These are phyloP conservation scores for Trichonephila clavipes DNA, from an alignment of 1,140 invertebrate genomes.

Conservation along the genomic window DNA sequence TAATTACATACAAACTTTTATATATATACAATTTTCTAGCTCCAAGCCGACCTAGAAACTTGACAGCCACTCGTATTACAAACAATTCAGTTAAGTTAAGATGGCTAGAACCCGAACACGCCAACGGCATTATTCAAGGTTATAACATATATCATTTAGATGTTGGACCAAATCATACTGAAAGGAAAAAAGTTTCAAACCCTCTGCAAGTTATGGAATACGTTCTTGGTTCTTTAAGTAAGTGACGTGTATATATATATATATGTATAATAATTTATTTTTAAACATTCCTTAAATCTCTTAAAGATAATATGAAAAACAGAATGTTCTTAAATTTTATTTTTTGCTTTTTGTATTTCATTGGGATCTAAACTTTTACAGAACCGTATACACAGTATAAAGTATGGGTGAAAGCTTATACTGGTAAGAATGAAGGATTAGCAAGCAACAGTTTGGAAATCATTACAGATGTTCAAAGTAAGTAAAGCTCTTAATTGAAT, in stretches of 20 bases:
- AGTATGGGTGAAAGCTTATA: slow-evolving; percentile 91
- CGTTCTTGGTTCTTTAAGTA: slow-evolving; percentile 77
- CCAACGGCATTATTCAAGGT: slow-evolving; percentile 83
- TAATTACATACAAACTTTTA: background rate
- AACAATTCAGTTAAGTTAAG: slow-evolving; percentile 88
- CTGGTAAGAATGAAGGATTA: slow-evolving; percentile 87
- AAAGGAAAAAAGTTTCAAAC: slow-evolving; percentile 74
- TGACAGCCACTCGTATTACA: slow-evolving; percentile 88
- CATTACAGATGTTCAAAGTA: slow-evolving; percentile 87
- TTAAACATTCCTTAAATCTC: background rate
- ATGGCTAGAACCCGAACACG: slow-evolving; percentile 88
- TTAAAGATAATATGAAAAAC: too few relatives aligned
- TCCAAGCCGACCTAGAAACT: slow-evolving; percentile 90
- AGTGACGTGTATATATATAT: too few relatives aligned
- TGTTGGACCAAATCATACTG: slow-evolving; percentile 77
- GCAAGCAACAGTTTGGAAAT: slow-evolving; percentile 87
- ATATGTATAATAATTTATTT: too few relatives aligned
- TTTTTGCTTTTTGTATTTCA: background rate
- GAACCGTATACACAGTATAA: slow-evolving; percentile 91
- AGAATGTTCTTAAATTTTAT: background rate
- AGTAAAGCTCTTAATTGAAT: background rate
- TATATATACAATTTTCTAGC: slow-evolving; percentile 82
- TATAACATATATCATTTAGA: slow-evolving; percentile 78
- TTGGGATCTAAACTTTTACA: slow-evolving; percentile 81
- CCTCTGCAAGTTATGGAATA: slow-evolving; percentile 77